Conservation (phyloP, 1,140 invertebrate species). For the Sycobia sp. region DNA sequence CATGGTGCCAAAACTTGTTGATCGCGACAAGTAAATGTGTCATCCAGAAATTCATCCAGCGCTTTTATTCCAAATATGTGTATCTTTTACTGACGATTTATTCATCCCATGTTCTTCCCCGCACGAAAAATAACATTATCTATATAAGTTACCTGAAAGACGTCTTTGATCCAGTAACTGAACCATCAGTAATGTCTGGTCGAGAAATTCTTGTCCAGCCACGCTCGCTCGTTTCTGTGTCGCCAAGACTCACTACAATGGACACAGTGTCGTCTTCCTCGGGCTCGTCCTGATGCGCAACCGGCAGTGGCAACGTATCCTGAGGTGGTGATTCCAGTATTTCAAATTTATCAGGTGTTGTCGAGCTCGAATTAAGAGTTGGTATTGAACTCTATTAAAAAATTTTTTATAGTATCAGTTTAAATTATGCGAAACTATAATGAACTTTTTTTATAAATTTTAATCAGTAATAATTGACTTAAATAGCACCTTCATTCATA, state of each 20-base stretch:
- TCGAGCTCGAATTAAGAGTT: conserved; percentile 53
- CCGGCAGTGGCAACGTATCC: conserved; percentile 45
- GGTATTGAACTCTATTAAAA: conserved; percentile 45
- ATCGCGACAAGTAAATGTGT: too few relatives aligned
- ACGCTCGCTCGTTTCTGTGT: conserved; percentile 57
- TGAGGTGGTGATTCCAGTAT: conserved; percentile 51
- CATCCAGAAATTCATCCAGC: too few relatives aligned
- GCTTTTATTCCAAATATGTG: too few relatives aligned
- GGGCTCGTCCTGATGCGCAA: conserved; percentile 41
- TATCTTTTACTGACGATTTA: too few relatives aligned
- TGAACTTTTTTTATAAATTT: too few relatives aligned
- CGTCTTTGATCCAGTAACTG: conserved; percentile 36
- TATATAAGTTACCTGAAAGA: conserved; percentile 45
- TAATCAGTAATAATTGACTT: too few relatives aligned
- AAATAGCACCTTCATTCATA: too few relatives aligned
- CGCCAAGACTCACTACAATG: conserved; percentile 51
- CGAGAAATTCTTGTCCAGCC: conserved; percentile 59
- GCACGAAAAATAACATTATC: too few relatives aligned
- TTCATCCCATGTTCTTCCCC: too few relatives aligned
- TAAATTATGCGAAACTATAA: too few relatives aligned
- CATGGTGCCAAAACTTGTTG: too few relatives aligned
- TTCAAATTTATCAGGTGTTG: conserved; percentile 58
- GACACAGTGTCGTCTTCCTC: conserved; percentile 55
- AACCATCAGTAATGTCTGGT: conserved; percentile 42
- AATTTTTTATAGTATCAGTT: too few relatives aligned